Evolutionary conservation across 2,888 invertebrate species (phyloP).

Genomic region (Torymus auratus): DNA sequence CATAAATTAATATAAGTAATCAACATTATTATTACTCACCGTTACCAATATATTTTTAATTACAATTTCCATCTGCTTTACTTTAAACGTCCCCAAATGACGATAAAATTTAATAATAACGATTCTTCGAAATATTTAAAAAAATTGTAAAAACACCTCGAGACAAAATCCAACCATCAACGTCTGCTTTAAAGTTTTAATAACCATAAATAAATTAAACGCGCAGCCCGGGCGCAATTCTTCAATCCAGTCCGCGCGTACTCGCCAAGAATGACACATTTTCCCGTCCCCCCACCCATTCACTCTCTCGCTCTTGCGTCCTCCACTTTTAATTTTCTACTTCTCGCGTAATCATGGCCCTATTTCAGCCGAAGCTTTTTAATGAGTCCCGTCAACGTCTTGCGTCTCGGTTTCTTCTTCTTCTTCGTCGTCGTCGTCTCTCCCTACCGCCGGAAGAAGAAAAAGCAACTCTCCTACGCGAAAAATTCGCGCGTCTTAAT

Average conservation of each 20-base stretch:
- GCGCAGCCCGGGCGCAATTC: no score
- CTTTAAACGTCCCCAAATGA: no score
- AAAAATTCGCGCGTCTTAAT: conserved; percentile 46
- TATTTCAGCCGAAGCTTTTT: conserved; percentile 67
- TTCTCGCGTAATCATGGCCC: conserved; percentile 66
- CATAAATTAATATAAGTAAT: no score
- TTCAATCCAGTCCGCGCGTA: not conserved
- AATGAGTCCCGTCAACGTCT: conserved; percentile 71
- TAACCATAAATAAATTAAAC: conserved; percentile 3
- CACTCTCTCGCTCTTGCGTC: not conserved
- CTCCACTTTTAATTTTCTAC: conserved; percentile 62
- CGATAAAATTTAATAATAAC: no score
- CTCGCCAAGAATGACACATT: conserved; percentile 36
- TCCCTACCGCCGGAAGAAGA: conserved; percentile 10
- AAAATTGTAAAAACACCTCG: not conserved
- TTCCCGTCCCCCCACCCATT: conserved; percentile 8
- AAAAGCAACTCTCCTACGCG: conserved; percentile 25
- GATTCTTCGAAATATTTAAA: no score
- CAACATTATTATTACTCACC: no score
- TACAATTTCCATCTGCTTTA: no score
- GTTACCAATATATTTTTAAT: no score
- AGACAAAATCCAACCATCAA: not conserved
- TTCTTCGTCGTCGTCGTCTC: not conserved
- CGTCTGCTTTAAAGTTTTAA: not conserved
- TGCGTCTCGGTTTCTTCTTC: conserved; percentile 25